These are phyloP conservation scores for Hystrix brachyura DNA, from an alignment of 2,113 vertebrate species.

Conservation along the genomic window DNA sequence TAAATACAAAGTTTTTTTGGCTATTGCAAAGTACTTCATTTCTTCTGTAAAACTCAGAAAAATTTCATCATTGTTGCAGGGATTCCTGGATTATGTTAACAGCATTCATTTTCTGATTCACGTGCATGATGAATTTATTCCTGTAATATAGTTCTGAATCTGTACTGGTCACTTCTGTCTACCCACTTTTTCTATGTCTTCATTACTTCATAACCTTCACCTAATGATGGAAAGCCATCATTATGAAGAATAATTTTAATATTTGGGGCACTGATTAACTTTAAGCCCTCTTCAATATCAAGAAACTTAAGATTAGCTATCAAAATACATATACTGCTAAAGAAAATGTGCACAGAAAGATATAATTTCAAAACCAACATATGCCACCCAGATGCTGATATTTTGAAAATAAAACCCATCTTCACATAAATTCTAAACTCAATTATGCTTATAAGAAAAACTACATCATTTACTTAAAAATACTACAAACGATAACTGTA, in stretches of 20 bases:
- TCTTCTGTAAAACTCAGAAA: conserved; percentile 49
- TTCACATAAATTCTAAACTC: conserved; percentile 21
- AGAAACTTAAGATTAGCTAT: conserved; percentile 56
- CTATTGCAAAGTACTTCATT: conserved; percentile 48
- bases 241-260: conserved; percentile 63
- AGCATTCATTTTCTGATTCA: conserved; percentile 51
- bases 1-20: conserved; percentile 62
- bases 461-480: conserved; percentile 31
- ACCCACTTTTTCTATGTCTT: conserved; percentile 54
- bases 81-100: not conserved
- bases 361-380: conserved; percentile 61
- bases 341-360: conserved; percentile 62
- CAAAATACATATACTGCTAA: conserved; percentile 44
- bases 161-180: conserved; percentile 41
- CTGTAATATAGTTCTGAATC: conserved; percentile 52
- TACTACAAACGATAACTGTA: conserved; percentile 49
- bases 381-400: conserved; percentile 39
- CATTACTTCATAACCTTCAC: conserved; percentile 57
- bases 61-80: conserved; percentile 14
- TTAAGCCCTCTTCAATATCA: conserved; percentile 42
- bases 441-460: conserved; percentile 48
- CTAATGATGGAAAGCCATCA: conserved; percentile 61
- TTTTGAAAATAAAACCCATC: conserved; percentile 58
- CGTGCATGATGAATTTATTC: conserved; percentile 42
- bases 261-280: conserved; percentile 47